A percentile compares a stretch with the other conserved stretches of the same genome.
These are phyloP conservation scores for Stegophylla sp. DNA, from an alignment of 2,888 invertebrate genomes.

Conservation along the genomic window DNA sequence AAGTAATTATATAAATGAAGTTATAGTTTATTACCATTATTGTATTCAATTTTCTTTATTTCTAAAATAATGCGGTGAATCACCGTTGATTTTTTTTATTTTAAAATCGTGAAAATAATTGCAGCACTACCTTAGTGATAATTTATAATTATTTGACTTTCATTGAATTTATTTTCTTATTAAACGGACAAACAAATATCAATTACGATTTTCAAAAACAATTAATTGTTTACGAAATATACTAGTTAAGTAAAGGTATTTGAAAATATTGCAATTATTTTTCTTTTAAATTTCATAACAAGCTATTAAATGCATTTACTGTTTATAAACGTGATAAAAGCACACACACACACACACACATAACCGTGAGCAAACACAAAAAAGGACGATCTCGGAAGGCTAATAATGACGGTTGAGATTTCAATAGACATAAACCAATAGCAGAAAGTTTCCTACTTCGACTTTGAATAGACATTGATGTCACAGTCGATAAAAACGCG, in stretches of 20 bases:
- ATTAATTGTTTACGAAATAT: background rate
- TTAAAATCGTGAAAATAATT: background rate
- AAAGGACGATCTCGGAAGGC: background rate
- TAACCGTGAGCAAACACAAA: background rate
- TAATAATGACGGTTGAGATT: background rate
- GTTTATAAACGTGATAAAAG: background rate
- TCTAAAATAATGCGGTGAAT: too few relatives aligned
- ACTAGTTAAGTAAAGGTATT: too few relatives aligned
- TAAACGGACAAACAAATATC: background rate
- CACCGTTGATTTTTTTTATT: background rate
- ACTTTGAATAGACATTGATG: slow-evolving; percentile 3
- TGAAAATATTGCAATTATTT: background rate
- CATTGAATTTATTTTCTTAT: background rate
- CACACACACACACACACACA: too few relatives aligned
- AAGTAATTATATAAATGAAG: too few relatives aligned
- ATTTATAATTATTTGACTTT: background rate
- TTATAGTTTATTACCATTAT: too few relatives aligned
- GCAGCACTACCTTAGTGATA: background rate
- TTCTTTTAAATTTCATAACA: background rate
- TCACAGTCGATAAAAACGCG: background rate
- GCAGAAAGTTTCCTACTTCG: background rate
- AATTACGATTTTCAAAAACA: background rate
- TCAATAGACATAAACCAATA: background rate
- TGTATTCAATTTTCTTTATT: too few relatives aligned
- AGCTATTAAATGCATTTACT: background rate